Base-by-base conservation (phyloP, 2,113 vertebrate species). In the Nothocercus nigrocapillus region DNA sequence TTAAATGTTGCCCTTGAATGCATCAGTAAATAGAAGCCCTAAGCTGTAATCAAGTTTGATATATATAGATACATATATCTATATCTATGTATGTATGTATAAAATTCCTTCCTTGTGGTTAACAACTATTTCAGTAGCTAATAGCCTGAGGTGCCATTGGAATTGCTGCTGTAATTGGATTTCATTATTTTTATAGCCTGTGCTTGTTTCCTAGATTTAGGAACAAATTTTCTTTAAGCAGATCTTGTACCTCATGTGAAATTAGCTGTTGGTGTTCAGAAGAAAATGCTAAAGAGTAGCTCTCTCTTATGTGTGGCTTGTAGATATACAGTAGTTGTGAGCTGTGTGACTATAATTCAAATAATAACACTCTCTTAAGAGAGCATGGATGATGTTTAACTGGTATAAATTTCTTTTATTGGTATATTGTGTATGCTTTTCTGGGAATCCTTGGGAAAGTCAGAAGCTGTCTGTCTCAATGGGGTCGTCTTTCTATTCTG, bases 181-280 rank as follows among this genome's bases (percentile, higher is more conserved):
- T 94, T 95, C 89, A 93, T 95, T 95, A 88, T 72, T 95, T 95
- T 95, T 95, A 95, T 81, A 81, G 89, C 72, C 88, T 40, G 56
- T 77, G 85, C 95, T 97, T 96, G 91, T 95, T 96, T 91, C 67
- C 63, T 25, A 59, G 89, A 95, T 97, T 94, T 94, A 96, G 93
- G 94, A 95, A 80, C 85, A 77, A n/a, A 64, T 94, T 88, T 91
- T 94, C 82, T 70, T 64, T 42, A 28, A 88, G 94, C 75, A 94
- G 75, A 62, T 78, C 84, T 59, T 87, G 74, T 24, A 74, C 67
- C 4, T 64, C 70, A 77, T 45, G 5, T 10, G 72, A 88, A 81
- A 42, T 80, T 7, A 1, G 89, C 38, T 88, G 18, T 25, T 19
- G 25, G 54, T 74, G 54, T 53, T 25, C 21, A 72, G 68, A 85